Evolutionary conservation across 1,140 invertebrate species (phyloP), one percentile per base, ranked within the genome.

Genomic region (Daktulosphaira vitifoliae): DNA sequence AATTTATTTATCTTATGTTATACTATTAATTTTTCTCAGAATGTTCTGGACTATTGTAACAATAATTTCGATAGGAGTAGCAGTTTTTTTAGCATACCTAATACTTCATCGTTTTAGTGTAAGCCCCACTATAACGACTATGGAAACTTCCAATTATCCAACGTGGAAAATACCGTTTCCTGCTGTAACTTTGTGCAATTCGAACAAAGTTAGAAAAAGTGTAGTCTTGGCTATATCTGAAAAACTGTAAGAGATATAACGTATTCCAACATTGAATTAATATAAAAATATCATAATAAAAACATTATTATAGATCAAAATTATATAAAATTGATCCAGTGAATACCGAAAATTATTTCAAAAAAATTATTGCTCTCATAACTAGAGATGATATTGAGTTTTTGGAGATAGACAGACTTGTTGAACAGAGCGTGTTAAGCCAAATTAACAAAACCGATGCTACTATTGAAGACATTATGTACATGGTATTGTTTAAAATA

Each of bases 121-220:
- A 11, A 49, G 46, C 22, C 46, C 46, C 20, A 49, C 46, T 3
- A 49, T 49, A 11, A 22, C 46, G 16, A 49, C 46, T 16, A 1
- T 49, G 9, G 46, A 49, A 25, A 49, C 46, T 1, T 49, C 20
- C 16, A 49, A 22, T 13, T 49, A 49, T 18, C 46, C 46, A 3
- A 23, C 46, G 20, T 49, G 46, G 46, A 49, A 49, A 25, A 23
- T 49, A 49, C 46, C 46, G 16, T 49, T 49, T 49, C 46, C 46
- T 4, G 46, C 46, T 1, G 46, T 49, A 2, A 49, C 46, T 23
- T 49, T 49, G 22, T 49, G 46, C 16, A 49, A 49, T 9, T 11
- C 23, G 46, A 49, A 49, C 9, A 49, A 25, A 49, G 46, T 49
- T 22, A 49, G 46, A 49, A 49, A 49, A 25, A 49, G 46, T 15